phyloP scores from a whole-genome alignment of 2,888 invertebrate genomes.

The Spisula solida region DNA sequence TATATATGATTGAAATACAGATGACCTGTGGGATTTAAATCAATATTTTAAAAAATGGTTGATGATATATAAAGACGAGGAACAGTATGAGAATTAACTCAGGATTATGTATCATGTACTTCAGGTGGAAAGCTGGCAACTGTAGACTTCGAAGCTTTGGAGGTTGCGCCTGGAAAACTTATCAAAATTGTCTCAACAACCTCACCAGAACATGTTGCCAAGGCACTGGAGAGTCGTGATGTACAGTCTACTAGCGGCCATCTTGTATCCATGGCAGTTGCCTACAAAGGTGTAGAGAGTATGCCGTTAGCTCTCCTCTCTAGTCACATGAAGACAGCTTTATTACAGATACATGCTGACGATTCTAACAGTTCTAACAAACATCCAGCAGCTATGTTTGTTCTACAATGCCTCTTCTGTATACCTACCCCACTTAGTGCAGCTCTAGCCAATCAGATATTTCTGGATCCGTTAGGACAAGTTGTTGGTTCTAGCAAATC shows the following conservation, averaged over 20 bases:
- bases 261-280: slow-evolving; percentile 83
- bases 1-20: too few relatives aligned
- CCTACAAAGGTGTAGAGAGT: slow-evolving; percentile 82
- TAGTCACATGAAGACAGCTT: slow-evolving; percentile 83
- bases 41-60: too few relatives aligned
- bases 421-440: slow-evolving; percentile 82
- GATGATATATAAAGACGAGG: too few relatives aligned
- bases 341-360: slow-evolving; percentile 79
- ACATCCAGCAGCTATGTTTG: slow-evolving; percentile 79
- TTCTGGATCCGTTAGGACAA: slow-evolving; percentile 84
- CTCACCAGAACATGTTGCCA: slow-evolving; percentile 78
- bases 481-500: slow-evolving; percentile 85
- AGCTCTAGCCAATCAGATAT: slow-evolving; percentile 83
- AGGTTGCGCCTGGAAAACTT: slow-evolving; percentile 81
- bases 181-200: slow-evolving; percentile 82
- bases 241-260: slow-evolving; percentile 81
- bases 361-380: slow-evolving; percentile 45
- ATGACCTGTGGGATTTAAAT: too few relatives aligned
- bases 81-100: too few relatives aligned
- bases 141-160: slow-evolving; percentile 83
- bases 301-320: slow-evolving; percentile 83
- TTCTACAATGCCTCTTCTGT: slow-evolving; percentile 79
- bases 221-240: slow-evolving; percentile 75
- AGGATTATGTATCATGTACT: not conserved
- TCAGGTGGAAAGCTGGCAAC: slow-evolving; percentile 66